Base-by-base conservation (phyloP, 2,797 vertebrate genomes). In the Varecia variegata region DNA sequence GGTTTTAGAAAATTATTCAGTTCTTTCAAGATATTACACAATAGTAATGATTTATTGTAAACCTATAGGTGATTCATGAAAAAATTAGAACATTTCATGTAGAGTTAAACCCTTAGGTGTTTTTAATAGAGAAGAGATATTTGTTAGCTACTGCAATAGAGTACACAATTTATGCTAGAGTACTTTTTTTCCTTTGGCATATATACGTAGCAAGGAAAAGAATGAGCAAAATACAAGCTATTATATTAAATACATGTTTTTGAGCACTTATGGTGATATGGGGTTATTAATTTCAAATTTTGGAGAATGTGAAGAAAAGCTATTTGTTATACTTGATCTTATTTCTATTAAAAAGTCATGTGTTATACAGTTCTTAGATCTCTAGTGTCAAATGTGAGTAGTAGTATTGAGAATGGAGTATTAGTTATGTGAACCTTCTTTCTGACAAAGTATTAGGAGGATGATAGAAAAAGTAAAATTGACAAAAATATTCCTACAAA, bases 241-340 rank as follows among this genome's bases (percentile, higher is more conserved):
- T 56, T 90, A 65, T 11, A 85, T 92, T 94, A 93, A 56, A 76
- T 88, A 58, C 21, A 76, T 65, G 43, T 47, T 93, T 94, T 82
- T 93, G 71, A 93, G n/a, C 17, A 58, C 35, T 94, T 91, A 56
- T 0, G 5, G 27, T 88, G 43, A 58, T 79, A 45, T 14, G 1
- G 10, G 35, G 20, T 93, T 90, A 70, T 83, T 88, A 45, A 79
- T 88, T 89, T 91, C 2, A 80, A 0, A 86, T 85, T 90, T 65
- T 96, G 65, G 32, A 83, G 67, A 88, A 77, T 85, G 18, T 85
- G 23, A 93, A 86, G 40, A 93, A 90, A 96, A 94, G 23, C 18
- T 96, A 7, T 85, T 84, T 15, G 85, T 89, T 92, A 35, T 73
- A 68, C 12, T 96, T 93, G 10, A 83, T 76, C 14, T 88, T 92